phyloP scores from a whole-genome alignment of 2,888 invertebrate genomes.

The Orgyia antiqua region DNA sequence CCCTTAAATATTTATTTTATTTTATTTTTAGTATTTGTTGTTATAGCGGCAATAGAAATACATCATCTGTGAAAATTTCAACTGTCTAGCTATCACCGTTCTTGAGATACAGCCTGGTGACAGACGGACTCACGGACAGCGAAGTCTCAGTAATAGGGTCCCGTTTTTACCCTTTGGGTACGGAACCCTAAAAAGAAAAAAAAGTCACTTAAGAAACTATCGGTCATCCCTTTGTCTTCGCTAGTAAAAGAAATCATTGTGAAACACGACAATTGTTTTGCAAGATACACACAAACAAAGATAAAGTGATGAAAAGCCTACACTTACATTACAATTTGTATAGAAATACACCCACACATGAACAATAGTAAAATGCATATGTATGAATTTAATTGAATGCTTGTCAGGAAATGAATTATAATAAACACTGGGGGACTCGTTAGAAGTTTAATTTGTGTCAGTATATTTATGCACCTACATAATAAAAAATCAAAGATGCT shows the following conservation, averaged over 20 bases:
- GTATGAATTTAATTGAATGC: conserved; percentile 7
- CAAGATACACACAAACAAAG: conserved; percentile 20
- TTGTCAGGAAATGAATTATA: conserved; percentile 14
- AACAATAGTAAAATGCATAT: conserved; percentile 16
- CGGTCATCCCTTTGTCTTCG: conserved; percentile 54
- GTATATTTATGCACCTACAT: too few species aligned
- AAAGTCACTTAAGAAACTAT: conserved; percentile 42
- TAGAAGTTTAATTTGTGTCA: too few species aligned
- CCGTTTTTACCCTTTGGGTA: too few species aligned
- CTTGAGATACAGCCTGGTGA: too few species aligned
- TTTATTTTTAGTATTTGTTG: too few species aligned
- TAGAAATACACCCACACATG: conserved; percentile 16
- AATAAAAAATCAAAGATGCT: too few species aligned
- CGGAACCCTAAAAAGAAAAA: conserved; percentile 46
- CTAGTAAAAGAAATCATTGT: conserved; percentile 39
- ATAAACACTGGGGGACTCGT: conserved; percentile 2
- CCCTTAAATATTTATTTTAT: too few species aligned
- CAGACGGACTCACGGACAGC: too few species aligned
- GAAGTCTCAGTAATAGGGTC: too few species aligned
- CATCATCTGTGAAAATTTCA: too few species aligned
- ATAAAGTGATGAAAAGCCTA: conserved; percentile 20
- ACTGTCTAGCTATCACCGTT: too few species aligned
- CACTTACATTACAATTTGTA: conserved; percentile 14
- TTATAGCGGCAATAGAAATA: too few species aligned
- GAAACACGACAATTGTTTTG: conserved; percentile 44